Percentiles rank a stretch among this genome's conserved stretches.
Evolutionary conservation across 2,797 vertebrate species (phyloP).

Genomic region (Phrynocephalus vlangalii): DNA sequence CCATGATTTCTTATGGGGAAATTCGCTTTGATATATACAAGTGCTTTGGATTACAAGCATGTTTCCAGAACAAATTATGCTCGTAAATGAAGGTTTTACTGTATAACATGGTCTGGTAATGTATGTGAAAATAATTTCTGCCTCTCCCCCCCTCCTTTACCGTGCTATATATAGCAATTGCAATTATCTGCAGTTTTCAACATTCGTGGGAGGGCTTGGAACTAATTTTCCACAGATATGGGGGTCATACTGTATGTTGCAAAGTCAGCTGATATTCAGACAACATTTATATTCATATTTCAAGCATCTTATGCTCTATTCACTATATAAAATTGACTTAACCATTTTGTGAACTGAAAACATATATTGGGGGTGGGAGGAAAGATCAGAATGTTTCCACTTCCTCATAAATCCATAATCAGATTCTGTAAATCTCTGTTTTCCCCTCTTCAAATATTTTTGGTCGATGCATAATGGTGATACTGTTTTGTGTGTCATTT

Average conservation of each 20-base stretch:
- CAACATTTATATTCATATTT: neutral
- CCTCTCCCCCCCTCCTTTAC: too few relatives aligned
- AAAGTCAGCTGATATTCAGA: neutral
- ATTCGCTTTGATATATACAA: too few relatives aligned
- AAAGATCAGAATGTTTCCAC: constrained; percentile 1
- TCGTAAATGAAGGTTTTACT: too few relatives aligned
- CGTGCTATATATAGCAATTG: too few relatives aligned
- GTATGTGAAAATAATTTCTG: too few relatives aligned
- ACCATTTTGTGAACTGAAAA: neutral
- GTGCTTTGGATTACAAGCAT: too few relatives aligned
- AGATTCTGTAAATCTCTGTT: neutral
- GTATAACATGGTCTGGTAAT: too few relatives aligned
- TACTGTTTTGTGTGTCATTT: constrained; percentile 5
- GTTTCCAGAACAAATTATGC: too few relatives aligned
- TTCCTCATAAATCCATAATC: constrained; percentile 11
- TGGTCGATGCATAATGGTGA: neutral
- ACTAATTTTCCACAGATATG: too few relatives aligned
- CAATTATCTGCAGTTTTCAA: too few relatives aligned
- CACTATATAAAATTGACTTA: neutral
- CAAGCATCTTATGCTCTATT: neutral
- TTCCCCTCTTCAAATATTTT: neutral
- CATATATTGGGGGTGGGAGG: constrained; percentile 9
- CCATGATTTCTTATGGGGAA: too few relatives aligned
- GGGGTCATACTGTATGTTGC: neutral
- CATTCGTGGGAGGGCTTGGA: too few relatives aligned